Evolutionary conservation across 2,888 invertebrate species (phyloP).

Genomic region (Lasioglossum lativentre): DNA sequence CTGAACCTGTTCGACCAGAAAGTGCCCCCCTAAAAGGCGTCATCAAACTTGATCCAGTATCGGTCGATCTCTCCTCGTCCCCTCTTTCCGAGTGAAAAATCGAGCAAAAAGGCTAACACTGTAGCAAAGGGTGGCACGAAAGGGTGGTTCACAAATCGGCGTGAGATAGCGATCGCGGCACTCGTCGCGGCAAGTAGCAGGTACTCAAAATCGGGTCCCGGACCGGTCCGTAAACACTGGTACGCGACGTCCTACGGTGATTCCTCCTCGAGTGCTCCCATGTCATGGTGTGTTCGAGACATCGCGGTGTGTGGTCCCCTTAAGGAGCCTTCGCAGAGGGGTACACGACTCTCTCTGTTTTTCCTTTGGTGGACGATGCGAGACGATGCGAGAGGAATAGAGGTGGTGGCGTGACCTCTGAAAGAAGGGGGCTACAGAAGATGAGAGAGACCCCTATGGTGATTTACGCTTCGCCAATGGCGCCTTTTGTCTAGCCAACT

Average conservation of each 20-base stretch:
- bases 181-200: conserved; percentile 63
- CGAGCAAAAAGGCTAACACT: conserved; percentile 19
- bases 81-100: neutral
- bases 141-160: conserved; percentile 55
- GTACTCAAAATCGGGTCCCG: conserved; percentile 69
- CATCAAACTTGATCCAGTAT: neutral
- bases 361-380: conserved; percentile 7
- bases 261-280: conserved; percentile 67
- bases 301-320: conserved; percentile 75
- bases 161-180: conserved; percentile 63
- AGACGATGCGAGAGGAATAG: conserved; percentile 2
- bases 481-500: conserved; percentile 77
- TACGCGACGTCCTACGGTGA: conserved; percentile 58
- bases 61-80: neutral
- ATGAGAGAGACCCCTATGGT: conserved; percentile 64
- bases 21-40: neutral
- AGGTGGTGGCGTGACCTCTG: conserved; percentile 50
- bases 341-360: conserved; percentile 10
- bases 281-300: conserved; percentile 59
- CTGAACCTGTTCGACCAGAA: neutral
- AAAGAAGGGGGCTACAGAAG: conserved; percentile 27
- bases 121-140: conserved; percentile 19
- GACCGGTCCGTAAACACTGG: conserved; percentile 71
- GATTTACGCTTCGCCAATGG: conserved; percentile 77
- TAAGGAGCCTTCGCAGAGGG: conserved; percentile 44